These are phyloP conservation scores for Medauroidea extradentata DNA, from an alignment of 1,140 invertebrate species.

Conservation along the genomic window DNA sequence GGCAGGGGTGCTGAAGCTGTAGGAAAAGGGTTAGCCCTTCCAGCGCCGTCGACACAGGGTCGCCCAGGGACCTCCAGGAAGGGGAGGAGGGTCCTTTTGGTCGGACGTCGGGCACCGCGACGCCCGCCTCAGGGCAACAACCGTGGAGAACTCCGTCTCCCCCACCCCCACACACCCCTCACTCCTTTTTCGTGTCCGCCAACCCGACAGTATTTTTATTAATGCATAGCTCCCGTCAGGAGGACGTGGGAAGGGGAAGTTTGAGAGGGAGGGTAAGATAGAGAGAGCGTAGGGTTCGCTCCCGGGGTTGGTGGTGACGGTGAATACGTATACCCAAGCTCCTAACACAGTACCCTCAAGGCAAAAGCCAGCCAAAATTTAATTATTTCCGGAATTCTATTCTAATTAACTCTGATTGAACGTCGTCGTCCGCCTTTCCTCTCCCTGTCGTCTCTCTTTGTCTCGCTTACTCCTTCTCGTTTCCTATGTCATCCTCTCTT, in stretches of 20 bases:
- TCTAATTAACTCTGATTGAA: conserved; percentile 23
- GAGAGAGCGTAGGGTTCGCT: too few species aligned
- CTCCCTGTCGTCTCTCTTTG: not conserved
- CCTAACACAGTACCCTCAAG: conserved; percentile 10
- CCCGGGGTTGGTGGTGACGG: too few species aligned
- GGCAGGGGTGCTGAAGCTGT: too few species aligned
- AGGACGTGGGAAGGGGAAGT: too few species aligned
- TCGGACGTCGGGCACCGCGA: conserved; percentile 4
- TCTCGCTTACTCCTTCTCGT: not conserved
- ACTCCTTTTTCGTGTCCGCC: not conserved
- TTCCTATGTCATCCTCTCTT: not conserved
- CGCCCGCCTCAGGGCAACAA: conserved; percentile 9
- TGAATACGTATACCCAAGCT: not conserved
- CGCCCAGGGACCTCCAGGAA: too few species aligned
- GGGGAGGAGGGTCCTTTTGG: not conserved
- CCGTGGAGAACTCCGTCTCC: conserved; percentile 1
- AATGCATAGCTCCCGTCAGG: conserved; percentile 10
- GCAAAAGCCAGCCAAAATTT: conserved; percentile 19
- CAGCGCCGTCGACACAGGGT: too few species aligned
- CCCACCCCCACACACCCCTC: not conserved
- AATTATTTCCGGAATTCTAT: conserved; percentile 23
- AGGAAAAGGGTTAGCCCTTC: not conserved
- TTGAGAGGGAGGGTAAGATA: too few species aligned
- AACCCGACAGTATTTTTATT: conserved; percentile 9
- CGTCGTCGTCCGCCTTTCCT: not conserved